Percentiles rank a stretch among this genome's conserved stretches.
These are phyloP conservation scores for Zaprionus tsacasi DNA, from an alignment of 1,140 invertebrate species.

Conservation along the genomic window DNA sequence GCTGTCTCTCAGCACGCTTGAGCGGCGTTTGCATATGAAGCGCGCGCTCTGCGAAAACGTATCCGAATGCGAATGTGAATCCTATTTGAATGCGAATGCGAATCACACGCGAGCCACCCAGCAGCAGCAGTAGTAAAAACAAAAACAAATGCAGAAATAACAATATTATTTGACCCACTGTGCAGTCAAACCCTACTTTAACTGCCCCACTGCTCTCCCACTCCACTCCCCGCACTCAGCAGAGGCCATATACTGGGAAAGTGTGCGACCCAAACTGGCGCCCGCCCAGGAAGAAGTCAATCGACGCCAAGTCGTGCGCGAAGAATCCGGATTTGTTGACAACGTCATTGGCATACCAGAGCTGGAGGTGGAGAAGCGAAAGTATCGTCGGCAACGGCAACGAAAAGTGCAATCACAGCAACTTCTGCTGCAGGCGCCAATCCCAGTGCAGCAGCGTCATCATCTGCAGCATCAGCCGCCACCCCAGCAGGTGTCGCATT, in stretches of 20 bases:
- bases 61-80: slow-evolving; percentile 25
- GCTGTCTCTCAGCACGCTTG: slow-evolving; percentile 54
- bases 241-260: slow-evolving; percentile 4
- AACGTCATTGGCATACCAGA: slow-evolving; percentile 46
- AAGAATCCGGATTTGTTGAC: slow-evolving; percentile 22
- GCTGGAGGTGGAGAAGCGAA: slow-evolving; percentile 43
- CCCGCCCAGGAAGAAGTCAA: slow-evolving; percentile 32
- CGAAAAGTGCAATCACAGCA: slow-evolving; percentile 12
- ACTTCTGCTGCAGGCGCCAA: slow-evolving; percentile 3
- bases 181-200: neutral
- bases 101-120: slow-evolving; percentile 35
- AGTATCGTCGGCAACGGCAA: slow-evolving; percentile 21
- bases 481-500: neutral
- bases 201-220: neutral
- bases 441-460: neutral
- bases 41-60: neutral
- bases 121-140: slow-evolving; percentile 12
- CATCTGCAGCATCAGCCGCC: neutral
- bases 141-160: slow-evolving; percentile 5
- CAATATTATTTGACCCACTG: slow-evolving; percentile 5
- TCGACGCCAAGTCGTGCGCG: slow-evolving; percentile 19
- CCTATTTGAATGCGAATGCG: slow-evolving; percentile 23
- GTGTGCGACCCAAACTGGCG: slow-evolving; percentile 41
- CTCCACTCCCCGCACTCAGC: neutral
- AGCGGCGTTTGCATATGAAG: slow-evolving; percentile 63